These are phyloP conservation scores for Echeneis naucrates DNA, from an alignment of 2,797 vertebrate genomes.

Conservation along the genomic window DNA sequence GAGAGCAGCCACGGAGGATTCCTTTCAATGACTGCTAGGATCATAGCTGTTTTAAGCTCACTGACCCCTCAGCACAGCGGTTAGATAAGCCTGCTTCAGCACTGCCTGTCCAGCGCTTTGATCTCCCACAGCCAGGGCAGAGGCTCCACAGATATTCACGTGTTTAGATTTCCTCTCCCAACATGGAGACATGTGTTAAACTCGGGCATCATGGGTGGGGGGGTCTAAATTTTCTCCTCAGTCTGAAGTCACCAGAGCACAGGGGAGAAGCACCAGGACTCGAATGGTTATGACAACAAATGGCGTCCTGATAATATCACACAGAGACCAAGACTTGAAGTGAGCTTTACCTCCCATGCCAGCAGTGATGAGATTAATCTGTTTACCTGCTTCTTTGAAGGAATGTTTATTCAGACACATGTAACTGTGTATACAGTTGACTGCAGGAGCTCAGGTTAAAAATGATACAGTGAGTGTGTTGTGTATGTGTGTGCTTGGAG, in stretches of 20 bases:
- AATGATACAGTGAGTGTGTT: conserved; percentile 32
- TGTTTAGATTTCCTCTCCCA: conserved; percentile 46
- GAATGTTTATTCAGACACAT: conserved; percentile 66
- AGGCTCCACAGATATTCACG: conserved; percentile 26
- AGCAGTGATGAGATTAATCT: conserved; percentile 50
- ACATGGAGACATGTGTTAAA: conserved; percentile 56
- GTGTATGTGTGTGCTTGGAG: conserved; percentile 30
- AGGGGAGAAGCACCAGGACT: conserved; percentile 49
- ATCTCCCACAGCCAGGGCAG: conserved; percentile 38
- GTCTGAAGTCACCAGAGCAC: not conserved
- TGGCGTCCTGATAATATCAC: conserved; percentile 60
- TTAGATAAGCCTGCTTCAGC: conserved; percentile 54
- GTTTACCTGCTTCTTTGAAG: conserved; percentile 46
- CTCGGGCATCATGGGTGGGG: no score
- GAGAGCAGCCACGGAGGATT: conserved; percentile 27
- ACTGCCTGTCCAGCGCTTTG: conserved; percentile 36
- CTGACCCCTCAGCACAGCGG: conserved; percentile 29
- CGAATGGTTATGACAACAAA: conserved; percentile 61
- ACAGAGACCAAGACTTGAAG: conserved; percentile 33
- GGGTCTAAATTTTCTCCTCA: conserved; percentile 36
- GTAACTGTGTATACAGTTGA: conserved; percentile 51
- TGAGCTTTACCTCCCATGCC: conserved; percentile 32
- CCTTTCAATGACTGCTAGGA: conserved; percentile 53
- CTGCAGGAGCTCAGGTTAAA: conserved; percentile 25
- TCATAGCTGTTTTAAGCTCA: conserved; percentile 52